Conservation (phyloP, 2,888 invertebrate species). For the Homarus gammarus region DNA sequence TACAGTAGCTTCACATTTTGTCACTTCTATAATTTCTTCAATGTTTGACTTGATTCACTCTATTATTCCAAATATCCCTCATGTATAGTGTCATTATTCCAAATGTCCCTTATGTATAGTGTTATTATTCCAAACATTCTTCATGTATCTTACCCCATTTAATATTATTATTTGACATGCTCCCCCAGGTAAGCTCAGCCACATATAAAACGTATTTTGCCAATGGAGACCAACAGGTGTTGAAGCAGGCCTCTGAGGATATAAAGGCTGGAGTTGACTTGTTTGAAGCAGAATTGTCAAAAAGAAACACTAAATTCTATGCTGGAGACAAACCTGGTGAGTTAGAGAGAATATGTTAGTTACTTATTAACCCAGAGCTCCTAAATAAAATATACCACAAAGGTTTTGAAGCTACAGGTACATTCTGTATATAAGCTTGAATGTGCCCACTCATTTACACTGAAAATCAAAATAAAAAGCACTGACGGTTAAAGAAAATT, state of each 20-base stretch:
- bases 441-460: background rate
- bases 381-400: background rate
- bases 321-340: conserved; percentile 78
- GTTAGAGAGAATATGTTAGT: background rate
- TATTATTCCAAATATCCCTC: too few relatives aligned
- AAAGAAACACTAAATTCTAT: conserved; percentile 84
- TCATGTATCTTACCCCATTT: too few relatives aligned
- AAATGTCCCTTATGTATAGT: too few relatives aligned
- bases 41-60: too few relatives aligned
- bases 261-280: conserved; percentile 83
- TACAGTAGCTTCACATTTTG: too few relatives aligned
- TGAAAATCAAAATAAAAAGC: background rate
- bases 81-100: too few relatives aligned
- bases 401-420: too few relatives aligned
- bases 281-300: conserved; percentile 85
- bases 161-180: too few relatives aligned
- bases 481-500: too few relatives aligned
- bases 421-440: too few relatives aligned
- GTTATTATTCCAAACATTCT: too few relatives aligned
- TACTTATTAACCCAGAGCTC: background rate
- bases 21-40: too few relatives aligned
- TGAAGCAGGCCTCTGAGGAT: conserved; percentile 78
- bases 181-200: conserved; percentile 12
- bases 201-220: conserved; percentile 44
- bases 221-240: conserved; percentile 50